A percentile compares a stretch with the other conserved stretches of the same genome.
Evolutionary conservation across 64 coral and sea anemone genomes (phyloP).

Genomic region (Cladopsammia gracilis): DNA sequence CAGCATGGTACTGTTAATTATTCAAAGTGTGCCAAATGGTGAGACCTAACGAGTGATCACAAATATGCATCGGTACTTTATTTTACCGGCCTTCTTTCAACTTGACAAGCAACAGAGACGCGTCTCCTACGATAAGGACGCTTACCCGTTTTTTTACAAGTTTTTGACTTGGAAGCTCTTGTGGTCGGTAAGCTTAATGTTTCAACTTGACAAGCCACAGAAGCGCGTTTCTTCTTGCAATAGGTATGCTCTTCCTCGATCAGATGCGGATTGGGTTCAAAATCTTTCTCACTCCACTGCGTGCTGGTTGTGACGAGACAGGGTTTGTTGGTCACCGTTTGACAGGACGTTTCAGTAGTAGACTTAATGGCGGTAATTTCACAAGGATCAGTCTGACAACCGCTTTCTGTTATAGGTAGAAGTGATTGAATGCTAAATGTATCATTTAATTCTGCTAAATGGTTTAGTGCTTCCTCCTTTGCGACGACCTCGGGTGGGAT

Average conservation of each 20-base stretch:
- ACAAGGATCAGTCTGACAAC: not conserved
- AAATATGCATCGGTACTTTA: not conserved
- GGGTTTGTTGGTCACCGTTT: not conserved
- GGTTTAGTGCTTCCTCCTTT: not conserved
- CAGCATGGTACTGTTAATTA: no score
- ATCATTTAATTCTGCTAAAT: not conserved
- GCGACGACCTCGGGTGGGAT: not conserved
- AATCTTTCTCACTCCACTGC: slow-evolving; percentile 4
- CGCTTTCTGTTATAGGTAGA: not conserved
- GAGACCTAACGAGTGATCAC: no score
- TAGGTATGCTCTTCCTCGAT: not conserved
- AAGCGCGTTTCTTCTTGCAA: not conserved
- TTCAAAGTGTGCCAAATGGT: no score
- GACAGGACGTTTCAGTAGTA: not conserved
- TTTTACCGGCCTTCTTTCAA: not conserved
- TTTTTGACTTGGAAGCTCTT: not conserved
- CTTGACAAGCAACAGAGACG: not conserved
- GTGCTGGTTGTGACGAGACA: not conserved
- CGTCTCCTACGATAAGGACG: no score
- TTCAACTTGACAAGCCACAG: not conserved
- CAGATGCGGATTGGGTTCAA: not conserved
- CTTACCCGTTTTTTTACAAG: not conserved
- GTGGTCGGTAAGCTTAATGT: not conserved
- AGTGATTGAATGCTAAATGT: slow-evolving; percentile 24
- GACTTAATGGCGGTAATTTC: no score